Base-by-base conservation (phyloP, 2,888 invertebrate species). In the Conomelus anceps region DNA sequence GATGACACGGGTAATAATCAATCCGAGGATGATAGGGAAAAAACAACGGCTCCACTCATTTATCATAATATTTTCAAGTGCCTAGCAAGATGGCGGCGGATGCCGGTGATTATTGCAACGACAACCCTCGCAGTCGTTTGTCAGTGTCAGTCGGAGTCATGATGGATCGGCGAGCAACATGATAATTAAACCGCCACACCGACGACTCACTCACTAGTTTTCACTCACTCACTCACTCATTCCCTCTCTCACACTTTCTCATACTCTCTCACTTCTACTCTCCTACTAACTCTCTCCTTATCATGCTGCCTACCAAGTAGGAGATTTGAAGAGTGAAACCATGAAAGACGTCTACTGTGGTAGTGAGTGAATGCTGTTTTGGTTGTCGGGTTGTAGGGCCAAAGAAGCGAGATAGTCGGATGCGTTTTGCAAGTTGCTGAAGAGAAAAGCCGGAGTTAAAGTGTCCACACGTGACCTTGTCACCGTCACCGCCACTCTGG, bases 51-150 rank as follows among this genome's bases (percentile, higher is more conserved):
- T 24, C 24, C 86, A 41, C 89, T 89, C 90, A 90, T 90, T 90
- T 89, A 90, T 90, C 90, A 90, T 90, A 90, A 90, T 90, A 90
- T 89, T 90, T 89, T 90, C 89, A 90, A 90, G 89, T 89, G 90
- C 84, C 84, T 88, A 85, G 88, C 22, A 88, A 88, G 88, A 88
- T 88, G 88, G 88, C 88, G 88, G 88, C 88, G 88, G 88, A 88
- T 84, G 84, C 23, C n/a, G 84, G 85, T 85, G 88, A 88, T 88
- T 88, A 88, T 88, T 88, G 88, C 88, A 84, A n/a, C 34, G 88
- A 88, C 88, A 88, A 85, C 85, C n/a, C 29, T 84, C 88, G 88
- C 63, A 63, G n/a, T 88, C 88, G 88, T 88, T 88, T 88, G 88
- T 88, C 88, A 88, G 85, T 88, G 88, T 88, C 88, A 88, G 85